Conservation (phyloP, 1,140 invertebrate genomes). For the Mercenaria mercenaria region DNA sequence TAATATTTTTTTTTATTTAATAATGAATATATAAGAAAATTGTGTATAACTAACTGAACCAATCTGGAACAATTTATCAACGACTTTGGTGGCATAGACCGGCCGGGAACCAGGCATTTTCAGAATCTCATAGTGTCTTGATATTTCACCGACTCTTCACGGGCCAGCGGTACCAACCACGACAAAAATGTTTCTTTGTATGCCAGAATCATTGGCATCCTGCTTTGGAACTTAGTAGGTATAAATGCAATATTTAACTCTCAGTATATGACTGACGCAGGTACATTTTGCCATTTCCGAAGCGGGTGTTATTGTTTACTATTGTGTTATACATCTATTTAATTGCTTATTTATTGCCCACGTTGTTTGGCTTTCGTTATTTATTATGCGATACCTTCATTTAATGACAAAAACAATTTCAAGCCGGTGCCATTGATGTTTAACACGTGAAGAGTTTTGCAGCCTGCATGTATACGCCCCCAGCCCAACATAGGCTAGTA, state of each 20-base stretch:
- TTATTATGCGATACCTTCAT: slow-evolving; percentile 50
- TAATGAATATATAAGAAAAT: background rate
- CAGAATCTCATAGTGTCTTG: background rate
- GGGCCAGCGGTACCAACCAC: slow-evolving; percentile 9
- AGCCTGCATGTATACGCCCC: background rate
- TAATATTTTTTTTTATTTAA: background rate
- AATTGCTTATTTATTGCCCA: slow-evolving; percentile 48
- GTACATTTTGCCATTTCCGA: slow-evolving; percentile 51
- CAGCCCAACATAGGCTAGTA: slow-evolving; percentile 2
- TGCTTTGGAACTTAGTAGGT: background rate
- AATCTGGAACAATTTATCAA: background rate
- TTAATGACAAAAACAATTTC: slow-evolving; percentile 64
- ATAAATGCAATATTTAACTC: slow-evolving; percentile 25
- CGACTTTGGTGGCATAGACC: background rate
- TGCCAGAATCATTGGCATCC: slow-evolving; percentile 12
- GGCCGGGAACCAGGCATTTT: background rate
- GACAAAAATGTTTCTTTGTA: slow-evolving; percentile 40
- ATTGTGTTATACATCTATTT: slow-evolving; percentile 33
- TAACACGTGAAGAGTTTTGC: slow-evolving; percentile 2
- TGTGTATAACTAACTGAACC: background rate
- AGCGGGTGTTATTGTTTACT: slow-evolving; percentile 54
- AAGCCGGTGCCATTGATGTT: slow-evolving; percentile 6
- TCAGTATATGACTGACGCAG: slow-evolving; percentile 24
- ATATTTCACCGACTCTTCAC: background rate
- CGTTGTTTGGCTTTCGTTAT: slow-evolving; percentile 55